Conservation (phyloP, 1,140 invertebrate genomes). For the Catajapyx aquilonaris region DNA sequence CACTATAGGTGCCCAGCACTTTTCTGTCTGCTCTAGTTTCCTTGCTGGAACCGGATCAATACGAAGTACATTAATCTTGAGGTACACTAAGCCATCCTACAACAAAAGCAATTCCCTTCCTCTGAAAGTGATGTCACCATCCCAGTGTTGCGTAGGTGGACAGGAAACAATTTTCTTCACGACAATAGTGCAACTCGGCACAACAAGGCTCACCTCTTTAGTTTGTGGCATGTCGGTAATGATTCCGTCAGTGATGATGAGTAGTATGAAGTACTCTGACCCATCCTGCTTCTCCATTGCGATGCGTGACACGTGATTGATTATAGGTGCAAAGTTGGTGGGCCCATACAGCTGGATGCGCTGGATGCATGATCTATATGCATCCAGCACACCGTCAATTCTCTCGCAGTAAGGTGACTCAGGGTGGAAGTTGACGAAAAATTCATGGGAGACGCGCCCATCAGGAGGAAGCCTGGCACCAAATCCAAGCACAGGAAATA, state of each 20-base stretch:
- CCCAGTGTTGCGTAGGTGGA: too few relatives aligned
- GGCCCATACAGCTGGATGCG: constrained; percentile 37
- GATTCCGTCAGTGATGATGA: constrained; percentile 44
- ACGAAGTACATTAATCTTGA: too few relatives aligned
- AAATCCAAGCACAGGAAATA: constrained; percentile 35
- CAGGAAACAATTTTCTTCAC: too few relatives aligned
- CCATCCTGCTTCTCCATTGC: constrained; percentile 24
- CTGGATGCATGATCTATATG: constrained; percentile 21
- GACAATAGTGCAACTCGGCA: too few relatives aligned
- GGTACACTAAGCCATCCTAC: too few relatives aligned
- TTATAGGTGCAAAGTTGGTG: constrained; percentile 41
- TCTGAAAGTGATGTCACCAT: too few relatives aligned
- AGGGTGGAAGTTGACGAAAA: constrained; percentile 31
- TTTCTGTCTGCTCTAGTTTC: too few relatives aligned
- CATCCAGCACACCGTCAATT: constrained; percentile 19
- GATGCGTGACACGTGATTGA: constrained; percentile 29
- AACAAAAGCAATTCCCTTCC: too few relatives aligned
- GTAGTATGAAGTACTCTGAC: constrained; percentile 35
- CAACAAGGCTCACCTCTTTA: constrained; percentile 24
- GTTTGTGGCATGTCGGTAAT: constrained; percentile 42
- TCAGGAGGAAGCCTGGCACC: constrained; percentile 29
- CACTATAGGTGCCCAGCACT: too few relatives aligned
- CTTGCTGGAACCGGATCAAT: too few relatives aligned
- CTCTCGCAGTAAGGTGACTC: constrained; percentile 30
- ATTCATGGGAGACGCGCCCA: constrained; percentile 31